Base-by-base conservation (phyloP, 2,797 vertebrate genomes). In the Chaetophractus vellerosus region DNA sequence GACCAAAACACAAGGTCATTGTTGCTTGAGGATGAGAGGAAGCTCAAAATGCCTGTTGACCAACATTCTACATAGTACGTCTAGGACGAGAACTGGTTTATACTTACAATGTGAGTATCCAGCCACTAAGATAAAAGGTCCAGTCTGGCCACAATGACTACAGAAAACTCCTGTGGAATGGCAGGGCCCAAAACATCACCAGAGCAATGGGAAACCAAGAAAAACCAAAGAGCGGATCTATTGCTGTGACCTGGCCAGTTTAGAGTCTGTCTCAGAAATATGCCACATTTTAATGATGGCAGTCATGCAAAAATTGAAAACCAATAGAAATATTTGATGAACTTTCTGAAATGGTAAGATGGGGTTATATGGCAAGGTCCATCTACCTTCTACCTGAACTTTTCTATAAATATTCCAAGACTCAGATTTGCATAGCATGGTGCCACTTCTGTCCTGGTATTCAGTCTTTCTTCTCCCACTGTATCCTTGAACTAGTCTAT, bases 281-380 rank as follows among this genome's bases (percentile, higher is more conserved):
- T 83, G 91, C 78, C n/a, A 64, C 18, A 23, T 66, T 80, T 23
- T 83, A 28, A 76, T 57, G 18, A 72, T 91, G 31, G 41, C 16
- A 74, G 74, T 76, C 38, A 38, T 38, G 48, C 48, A 48, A 80
- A 68, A 61, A 2, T 11, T 64, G 21, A 85, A 94, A 91, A 75
- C 83, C 9, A 89, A 57, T 94, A 72, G 57, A 80, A 95, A 87
- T 52, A 64, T 31, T 69, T 66, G 31, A 45, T 80, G 38, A 72
- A 79, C 61, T 87, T 76, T 79, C 36, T 61, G 69, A 87, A 90
- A 64, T 0, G 0, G n/a, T 66, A 15, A 57, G 5, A 24, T 69
- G 16, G 9, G 23, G 69, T 72, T 71, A 41, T 12, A 59, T 74
- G 28, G 48, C 8, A 38, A 23, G 16, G 68, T n/a, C 36, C 2